phyloP scores from a whole-genome alignment of 2,113 vertebrate genomes.

The Poicephalus meyeri region DNA sequence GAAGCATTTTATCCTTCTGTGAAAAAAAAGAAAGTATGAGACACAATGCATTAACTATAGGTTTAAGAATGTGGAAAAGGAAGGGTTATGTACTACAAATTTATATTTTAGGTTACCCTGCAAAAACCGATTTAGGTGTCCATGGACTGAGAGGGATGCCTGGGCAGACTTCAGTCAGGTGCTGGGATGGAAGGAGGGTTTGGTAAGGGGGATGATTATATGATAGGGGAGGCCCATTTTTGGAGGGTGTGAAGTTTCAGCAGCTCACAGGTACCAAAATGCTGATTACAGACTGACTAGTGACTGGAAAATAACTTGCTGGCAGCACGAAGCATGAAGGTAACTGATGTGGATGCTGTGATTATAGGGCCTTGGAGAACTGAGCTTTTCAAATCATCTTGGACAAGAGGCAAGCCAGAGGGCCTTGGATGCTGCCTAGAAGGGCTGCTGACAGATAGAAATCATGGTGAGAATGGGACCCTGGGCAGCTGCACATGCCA shows the following conservation, averaged over 20 bases:
- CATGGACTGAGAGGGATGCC: neutral
- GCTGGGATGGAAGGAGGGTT: neutral
- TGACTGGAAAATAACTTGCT: neutral
- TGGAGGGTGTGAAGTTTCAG: neutral
- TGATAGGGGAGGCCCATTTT: neutral
- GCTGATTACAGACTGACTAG: neutral
- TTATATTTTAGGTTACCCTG: neutral
- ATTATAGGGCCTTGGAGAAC: neutral
- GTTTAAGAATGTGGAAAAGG: neutral
- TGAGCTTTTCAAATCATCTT: neutral
- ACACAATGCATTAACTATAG: neutral
- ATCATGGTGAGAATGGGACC: neutral
- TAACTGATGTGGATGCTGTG: neutral
- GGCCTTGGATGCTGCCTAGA: neutral
- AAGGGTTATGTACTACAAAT: neutral
- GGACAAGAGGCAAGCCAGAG: neutral
- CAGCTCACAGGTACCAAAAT: neutral
- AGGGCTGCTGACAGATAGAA: neutral
- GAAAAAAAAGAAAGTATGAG: neutral
- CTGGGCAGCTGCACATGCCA: neutral
- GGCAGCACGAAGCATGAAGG: neutral
- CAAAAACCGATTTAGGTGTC: neutral
- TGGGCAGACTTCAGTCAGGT: neutral
- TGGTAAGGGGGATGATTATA: neutral
- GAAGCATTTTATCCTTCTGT: slow-evolving; percentile 1